These are phyloP conservation scores for Ailuropoda melanoleuca DNA, from an alignment of 2,113 vertebrate species.

Conservation along the genomic window DNA sequence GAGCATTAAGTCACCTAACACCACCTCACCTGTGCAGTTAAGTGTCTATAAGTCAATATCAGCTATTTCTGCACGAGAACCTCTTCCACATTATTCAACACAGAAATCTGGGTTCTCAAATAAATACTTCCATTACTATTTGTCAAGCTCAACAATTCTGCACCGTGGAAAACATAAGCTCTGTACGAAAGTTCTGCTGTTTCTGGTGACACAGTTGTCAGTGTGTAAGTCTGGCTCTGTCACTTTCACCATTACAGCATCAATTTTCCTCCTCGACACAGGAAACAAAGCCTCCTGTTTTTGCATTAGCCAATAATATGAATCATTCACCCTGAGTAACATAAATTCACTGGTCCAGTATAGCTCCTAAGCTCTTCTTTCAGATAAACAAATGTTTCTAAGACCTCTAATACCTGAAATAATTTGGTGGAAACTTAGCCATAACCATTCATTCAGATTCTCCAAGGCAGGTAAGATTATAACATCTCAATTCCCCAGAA, in stretches of 20 bases:
- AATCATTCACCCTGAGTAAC: background rate
- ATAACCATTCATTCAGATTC: conserved; percentile 9
- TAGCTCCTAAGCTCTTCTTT: background rate
- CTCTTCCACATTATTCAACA: background rate
- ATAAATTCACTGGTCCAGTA: background rate
- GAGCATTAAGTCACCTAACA: background rate
- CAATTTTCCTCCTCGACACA: background rate
- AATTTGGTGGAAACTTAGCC: conserved; percentile 12
- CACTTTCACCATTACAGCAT: background rate
- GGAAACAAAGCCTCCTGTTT: background rate
- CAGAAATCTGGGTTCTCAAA: conserved; percentile 1
- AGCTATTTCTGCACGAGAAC: background rate
- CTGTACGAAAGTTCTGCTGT: background rate
- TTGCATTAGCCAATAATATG: background rate
- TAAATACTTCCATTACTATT: background rate
- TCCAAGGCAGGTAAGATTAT: background rate
- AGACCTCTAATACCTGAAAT: background rate
- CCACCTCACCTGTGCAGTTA: background rate
- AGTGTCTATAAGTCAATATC: background rate
- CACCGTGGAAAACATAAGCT: background rate
- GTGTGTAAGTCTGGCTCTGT: background rate
- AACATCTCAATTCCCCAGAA: conserved; percentile 23
- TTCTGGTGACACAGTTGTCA: background rate
- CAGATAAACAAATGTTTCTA: background rate
- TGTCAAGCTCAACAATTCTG: background rate